A percentile compares a stretch with the other conserved stretches of the same genome.
Evolutionary conservation across 2,113 vertebrate species (phyloP).

Genomic region (Hepsetus odoe): DNA sequence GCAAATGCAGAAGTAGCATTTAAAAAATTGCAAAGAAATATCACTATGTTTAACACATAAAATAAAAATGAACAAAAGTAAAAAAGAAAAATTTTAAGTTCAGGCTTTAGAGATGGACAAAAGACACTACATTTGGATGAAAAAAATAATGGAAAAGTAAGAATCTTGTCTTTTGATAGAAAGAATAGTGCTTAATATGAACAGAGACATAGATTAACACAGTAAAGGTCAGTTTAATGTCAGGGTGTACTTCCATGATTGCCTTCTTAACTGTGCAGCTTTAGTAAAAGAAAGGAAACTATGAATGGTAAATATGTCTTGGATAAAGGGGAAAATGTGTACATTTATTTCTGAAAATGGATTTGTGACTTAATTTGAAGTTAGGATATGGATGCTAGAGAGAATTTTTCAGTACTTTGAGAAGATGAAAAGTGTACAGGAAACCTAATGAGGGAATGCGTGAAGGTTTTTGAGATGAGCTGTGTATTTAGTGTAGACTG

Average conservation of each 20-base stretch:
- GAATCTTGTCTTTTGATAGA: too few relatives aligned
- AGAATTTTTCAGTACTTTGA: not conserved
- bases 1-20: not conserved
- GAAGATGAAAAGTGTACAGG: not conserved
- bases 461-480: conserved; percentile 5
- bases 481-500: not conserved
- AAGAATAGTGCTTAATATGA: too few relatives aligned
- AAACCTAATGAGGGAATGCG: not conserved
- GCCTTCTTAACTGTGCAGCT: too few relatives aligned
- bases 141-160: too few relatives aligned
- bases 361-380: not conserved
- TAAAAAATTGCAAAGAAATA: not conserved
- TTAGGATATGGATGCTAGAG: not conserved
- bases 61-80: not conserved
- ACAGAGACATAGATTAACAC: too few relatives aligned
- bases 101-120: not conserved
- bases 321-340: not conserved
- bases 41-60: not conserved
- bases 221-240: too few relatives aligned
- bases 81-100: not conserved
- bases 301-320: not conserved
- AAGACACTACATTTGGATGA: too few relatives aligned
- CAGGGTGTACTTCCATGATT: too few relatives aligned
- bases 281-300: not conserved
- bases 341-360: too few relatives aligned